These are phyloP conservation scores for Phytoseiulus persimilis DNA, from an alignment of 2,888 invertebrate species.

Conservation along the genomic window DNA sequence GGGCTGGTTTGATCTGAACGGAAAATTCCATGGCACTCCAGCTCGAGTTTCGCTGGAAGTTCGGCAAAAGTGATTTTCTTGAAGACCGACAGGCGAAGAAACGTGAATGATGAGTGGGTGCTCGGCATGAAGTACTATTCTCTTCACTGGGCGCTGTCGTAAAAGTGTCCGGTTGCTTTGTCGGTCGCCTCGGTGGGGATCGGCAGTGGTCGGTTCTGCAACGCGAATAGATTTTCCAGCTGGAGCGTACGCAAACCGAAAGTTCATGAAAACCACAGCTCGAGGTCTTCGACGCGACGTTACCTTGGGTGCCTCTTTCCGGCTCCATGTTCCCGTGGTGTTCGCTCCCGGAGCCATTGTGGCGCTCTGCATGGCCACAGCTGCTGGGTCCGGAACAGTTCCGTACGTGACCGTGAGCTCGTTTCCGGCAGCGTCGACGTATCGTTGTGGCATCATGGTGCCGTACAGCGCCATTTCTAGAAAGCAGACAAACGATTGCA, in stretches of 20 bases:
- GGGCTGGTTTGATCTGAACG: no score
- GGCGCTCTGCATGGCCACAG: not conserved
- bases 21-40: not conserved
- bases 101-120: not conserved
- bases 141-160: conserved; percentile 35
- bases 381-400: conserved; percentile 15
- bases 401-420: conserved; percentile 31
- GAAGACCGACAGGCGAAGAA: not conserved
- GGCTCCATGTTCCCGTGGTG: conserved; percentile 30
- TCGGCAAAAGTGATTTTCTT: not conserved
- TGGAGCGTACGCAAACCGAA: not conserved
- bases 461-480: conserved; percentile 25
- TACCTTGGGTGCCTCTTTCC: conserved; percentile 30
- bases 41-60: not conserved
- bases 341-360: not conserved
- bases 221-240: not conserved
- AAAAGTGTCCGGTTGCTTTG: conserved; percentile 34
- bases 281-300: not conserved
- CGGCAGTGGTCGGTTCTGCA: conserved; percentile 19
- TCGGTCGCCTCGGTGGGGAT: conserved; percentile 22
- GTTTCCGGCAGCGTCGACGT: conserved; percentile 36
- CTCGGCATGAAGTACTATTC: not conserved
- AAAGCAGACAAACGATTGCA: not conserved
- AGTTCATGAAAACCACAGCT: not conserved
- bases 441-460: conserved; percentile 21